phyloP scores from a whole-genome alignment of 23 tunicate genomes.

The Halocynthia aurantium region DNA sequence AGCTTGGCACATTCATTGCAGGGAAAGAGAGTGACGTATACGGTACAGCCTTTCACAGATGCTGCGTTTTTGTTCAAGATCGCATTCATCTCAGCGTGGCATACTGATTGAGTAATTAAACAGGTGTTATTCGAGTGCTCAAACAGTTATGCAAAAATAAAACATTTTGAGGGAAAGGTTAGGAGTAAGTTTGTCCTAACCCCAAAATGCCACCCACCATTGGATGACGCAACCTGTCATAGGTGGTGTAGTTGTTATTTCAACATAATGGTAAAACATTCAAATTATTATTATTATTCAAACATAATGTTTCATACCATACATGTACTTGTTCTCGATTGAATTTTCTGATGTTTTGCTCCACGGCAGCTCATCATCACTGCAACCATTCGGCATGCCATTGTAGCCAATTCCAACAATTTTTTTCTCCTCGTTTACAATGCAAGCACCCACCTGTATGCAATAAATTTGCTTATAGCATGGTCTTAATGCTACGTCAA shows the following conservation, averaged over 20 bases:
- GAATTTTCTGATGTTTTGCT: no score
- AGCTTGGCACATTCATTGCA: constrained; percentile 99
- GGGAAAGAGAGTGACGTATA: constrained; percentile 93
- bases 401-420: constrained; percentile 99
- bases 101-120: constrained; percentile 43
- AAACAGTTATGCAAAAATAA: no score
- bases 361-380: constrained; percentile 86
- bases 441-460: constrained; percentile 94
- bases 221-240: no score
- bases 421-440: constrained; percentile 85
- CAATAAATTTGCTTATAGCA: no score
- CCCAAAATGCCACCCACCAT: no score
- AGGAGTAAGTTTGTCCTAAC: no score
- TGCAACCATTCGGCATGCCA: constrained; percentile 94
- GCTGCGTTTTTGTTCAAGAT: constrained; percentile 93
- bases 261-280: neutral
- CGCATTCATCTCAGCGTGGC: constrained; percentile 99
- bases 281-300: neutral
- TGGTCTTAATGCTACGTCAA: no score
- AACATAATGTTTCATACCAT: constrained; percentile 39
- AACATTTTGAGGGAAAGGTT: no score
- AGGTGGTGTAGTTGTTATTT: no score
- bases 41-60: constrained; percentile 70
- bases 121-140: no score
- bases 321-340: constrained; percentile 96